Base-by-base conservation (phyloP, 2,888 invertebrate genomes). In the Chrysolina oricalcia region DNA sequence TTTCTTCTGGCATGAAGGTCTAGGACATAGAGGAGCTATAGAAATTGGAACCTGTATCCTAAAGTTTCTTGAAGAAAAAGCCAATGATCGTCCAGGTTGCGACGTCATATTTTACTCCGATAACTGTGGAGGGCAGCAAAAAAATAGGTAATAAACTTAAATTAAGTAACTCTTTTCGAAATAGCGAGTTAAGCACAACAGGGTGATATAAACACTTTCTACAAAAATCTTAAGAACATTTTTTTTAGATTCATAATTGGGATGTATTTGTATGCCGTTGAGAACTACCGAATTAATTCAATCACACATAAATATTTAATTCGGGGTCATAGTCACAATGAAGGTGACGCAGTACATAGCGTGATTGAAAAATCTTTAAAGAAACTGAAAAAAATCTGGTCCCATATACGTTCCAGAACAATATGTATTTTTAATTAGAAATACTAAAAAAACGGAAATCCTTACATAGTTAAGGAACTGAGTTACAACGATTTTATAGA, bases 1-100 rank as follows among this genome's bases (percentile, higher is more conserved):
- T 72, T 85, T 81, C 77, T 85, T 85, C 78, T 85, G 84, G 83
- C 73, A 79, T 19, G 84, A 86, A 72, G 78, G 74, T 41, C 82
- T 85, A 77, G 83, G 78, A 43, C 69, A 19, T 27, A 41, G 77
- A 5, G 78, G 76, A 21, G 73, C 74, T 21, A 68, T 78, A 11
- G 81, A 74, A 82, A 85, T 79, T 75, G 83, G 65, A 79, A 73
- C 35, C 40, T 73, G 63, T 35, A 48, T 68, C 43, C 46, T 73
- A 43, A n/a, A 67, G 3, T 73, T 68, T 41, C 68, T 53, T n/a
- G 21, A 68, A 59, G 2, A 21, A 17, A 10, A 67, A 27, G n/a
- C 19, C 23, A 53, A 73, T 15, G 9, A 43, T 13, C 64, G 27
- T 41, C 46, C 53, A 2, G 15, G 70, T 40, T 70, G n/a, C n/a